phyloP scores from a whole-genome alignment of 2,113 vertebrate genomes.

The Dryoscopus gambensis region DNA sequence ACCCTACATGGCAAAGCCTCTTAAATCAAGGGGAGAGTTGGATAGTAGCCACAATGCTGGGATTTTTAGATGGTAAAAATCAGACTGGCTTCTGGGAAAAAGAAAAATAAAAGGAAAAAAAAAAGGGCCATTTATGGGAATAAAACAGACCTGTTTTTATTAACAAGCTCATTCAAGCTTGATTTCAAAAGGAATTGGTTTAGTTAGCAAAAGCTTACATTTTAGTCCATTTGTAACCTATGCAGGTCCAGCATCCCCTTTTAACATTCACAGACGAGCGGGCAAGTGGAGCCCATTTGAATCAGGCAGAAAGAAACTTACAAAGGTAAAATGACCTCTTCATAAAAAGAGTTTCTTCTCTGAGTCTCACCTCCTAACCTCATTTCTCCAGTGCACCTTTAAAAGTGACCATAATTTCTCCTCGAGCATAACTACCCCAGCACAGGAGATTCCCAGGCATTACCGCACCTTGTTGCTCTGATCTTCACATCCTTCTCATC shows the following conservation, averaged over 20 bases:
- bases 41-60: not conserved
- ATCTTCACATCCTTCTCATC: not conserved
- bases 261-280: slow-evolving; percentile 30
- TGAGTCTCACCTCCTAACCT: not conserved
- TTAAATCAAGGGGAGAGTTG: not conserved
- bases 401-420: not conserved
- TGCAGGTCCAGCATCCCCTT: slow-evolving; percentile 6
- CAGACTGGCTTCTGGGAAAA: not conserved
- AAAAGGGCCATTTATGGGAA: not conserved
- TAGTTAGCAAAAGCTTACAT: slow-evolving; percentile 19
- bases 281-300: slow-evolving; percentile 16
- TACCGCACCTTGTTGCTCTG: not conserved
- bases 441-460: not conserved
- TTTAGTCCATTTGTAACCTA: slow-evolving; percentile 27
- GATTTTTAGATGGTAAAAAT: not conserved
- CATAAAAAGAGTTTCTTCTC: not conserved
- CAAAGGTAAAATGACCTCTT: not conserved
- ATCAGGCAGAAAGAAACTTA: not conserved
- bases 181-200: slow-evolving; percentile 30
- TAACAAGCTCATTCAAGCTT: slow-evolving; percentile 13
- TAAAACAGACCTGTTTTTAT: slow-evolving; percentile 19
- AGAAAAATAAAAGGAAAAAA: not conserved
- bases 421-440: not conserved
- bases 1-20: not conserved
- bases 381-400: not conserved